Evolutionary conservation across 92 coral and sea anemone species (phyloP).

Genomic region (Metridium senile): DNA sequence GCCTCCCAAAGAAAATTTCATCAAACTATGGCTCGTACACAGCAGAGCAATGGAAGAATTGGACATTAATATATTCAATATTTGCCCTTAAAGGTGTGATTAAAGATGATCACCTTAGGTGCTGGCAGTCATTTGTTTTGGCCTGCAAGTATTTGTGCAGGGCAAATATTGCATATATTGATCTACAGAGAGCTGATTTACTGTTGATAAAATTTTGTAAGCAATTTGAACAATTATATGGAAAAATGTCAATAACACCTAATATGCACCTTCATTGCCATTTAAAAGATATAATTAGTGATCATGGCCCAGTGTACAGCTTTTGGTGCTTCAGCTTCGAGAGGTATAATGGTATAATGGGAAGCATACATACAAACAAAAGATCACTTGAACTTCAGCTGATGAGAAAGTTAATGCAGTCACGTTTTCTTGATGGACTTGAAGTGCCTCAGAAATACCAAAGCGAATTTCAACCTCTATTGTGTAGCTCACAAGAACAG

Average conservation of each 20-base stretch:
- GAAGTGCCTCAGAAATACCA: constrained; percentile 42
- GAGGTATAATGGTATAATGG: constrained; percentile 58
- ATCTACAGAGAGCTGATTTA: constrained; percentile 45
- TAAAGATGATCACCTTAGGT: constrained; percentile 43
- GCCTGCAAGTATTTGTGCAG: constrained; percentile 69
- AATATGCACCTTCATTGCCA: constrained; percentile 69
- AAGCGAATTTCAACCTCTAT: constrained; percentile 18
- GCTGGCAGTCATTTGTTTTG: constrained; percentile 76
- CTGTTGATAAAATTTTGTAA: constrained; percentile 47
- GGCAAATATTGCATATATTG: constrained; percentile 47
- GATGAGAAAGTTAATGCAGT: constrained; percentile 55
- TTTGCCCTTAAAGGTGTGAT: constrained; percentile 59
- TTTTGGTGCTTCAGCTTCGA: constrained; percentile 65
- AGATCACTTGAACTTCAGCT: constrained; percentile 52
- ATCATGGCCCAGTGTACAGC: constrained; percentile 58
- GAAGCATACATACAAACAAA: constrained; percentile 40
- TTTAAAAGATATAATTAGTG: constrained; percentile 42
- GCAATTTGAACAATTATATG: constrained; percentile 49
- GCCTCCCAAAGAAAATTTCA: constrained; percentile 58
- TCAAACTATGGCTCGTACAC: constrained; percentile 70
- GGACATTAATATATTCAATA: constrained; percentile 60
- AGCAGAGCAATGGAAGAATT: constrained; percentile 75
- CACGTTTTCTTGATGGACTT: constrained; percentile 43
- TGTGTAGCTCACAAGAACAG: background rate
- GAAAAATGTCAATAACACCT: constrained; percentile 44